Conservation (phyloP, 2,113 vertebrate genomes). For the Cacatua alba region DNA sequence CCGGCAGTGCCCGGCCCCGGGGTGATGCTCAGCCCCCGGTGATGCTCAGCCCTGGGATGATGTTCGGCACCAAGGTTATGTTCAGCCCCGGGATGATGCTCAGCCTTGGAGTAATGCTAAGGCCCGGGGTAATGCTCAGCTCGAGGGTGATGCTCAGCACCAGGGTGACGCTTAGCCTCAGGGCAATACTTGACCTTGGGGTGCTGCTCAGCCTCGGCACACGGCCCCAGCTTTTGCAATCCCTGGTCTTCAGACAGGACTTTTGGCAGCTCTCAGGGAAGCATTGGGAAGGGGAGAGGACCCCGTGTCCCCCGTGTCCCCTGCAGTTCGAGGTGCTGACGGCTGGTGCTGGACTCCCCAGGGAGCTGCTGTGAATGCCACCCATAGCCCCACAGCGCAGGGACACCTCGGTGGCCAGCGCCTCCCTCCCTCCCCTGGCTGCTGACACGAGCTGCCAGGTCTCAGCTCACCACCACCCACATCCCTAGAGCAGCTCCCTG, state of each 20-base stretch:
- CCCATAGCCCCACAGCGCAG: accelerated
- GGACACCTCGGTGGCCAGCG: accelerated
- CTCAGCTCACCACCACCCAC: background rate
- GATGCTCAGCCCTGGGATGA: background rate
- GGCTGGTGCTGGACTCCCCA: background rate
- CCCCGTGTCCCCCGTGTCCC: accelerated
- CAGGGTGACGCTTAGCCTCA: accelerated
- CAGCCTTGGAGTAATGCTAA: accelerated
- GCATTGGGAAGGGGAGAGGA: accelerated
- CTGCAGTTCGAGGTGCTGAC: accelerated
- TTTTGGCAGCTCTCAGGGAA: background rate
- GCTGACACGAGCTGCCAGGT: background rate
- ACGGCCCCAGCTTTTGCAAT: background rate
- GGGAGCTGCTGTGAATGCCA: background rate
- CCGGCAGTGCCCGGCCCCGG: background rate
- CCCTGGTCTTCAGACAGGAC: background rate
- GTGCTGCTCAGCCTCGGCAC: accelerated
- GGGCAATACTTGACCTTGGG: no score
- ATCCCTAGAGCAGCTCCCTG: background rate
- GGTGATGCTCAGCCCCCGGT: background rate
- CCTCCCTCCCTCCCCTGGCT: accelerated
- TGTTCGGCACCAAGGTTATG: background rate
- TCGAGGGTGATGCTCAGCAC: accelerated
- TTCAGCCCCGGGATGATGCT: accelerated
- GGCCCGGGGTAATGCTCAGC: accelerated